Evolutionary conservation across 2,797 vertebrate species (phyloP), one percentile per base, ranked within the genome.

Genomic region (Sitta carolinensis): DNA sequence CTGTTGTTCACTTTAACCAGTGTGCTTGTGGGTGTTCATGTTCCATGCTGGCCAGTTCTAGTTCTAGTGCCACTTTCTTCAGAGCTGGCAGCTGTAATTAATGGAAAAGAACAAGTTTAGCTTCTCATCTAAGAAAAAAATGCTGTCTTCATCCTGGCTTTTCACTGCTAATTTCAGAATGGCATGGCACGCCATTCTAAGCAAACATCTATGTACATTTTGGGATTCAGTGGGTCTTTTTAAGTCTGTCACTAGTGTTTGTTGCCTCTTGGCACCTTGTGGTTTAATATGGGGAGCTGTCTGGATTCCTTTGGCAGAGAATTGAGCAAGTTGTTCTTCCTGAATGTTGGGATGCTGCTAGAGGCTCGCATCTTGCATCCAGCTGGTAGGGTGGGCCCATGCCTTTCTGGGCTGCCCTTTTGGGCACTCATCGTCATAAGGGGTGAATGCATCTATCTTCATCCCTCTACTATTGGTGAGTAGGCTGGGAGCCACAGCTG

Each of bases 401-500:
- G 27, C 15, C 7, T 81, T 84, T 68, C 54, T 6, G 3, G 23
- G 43, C 43, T 58, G 43, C 19, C 11, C 20, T 73, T 73, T 48
- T 25, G 29, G 23, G 9, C 32, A 12, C 12, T 76, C 2, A 0
- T 25, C 0, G 0, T 70, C 29, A 11, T 29, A 22, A 57, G 52
- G 25, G 42, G 16, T 48, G 18, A 67, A 57, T 15, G 30, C 10
- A 19, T 75, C 38, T 32, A 0, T 50, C n/a, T 74, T 86, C 10
- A 18, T 43, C 45, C 74, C 20, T 30, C 45, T 3, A 0, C 29
- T 77, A 1, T 5, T 68, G 58, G 54, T 9, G 47, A 82, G 62
- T 62, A 57, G 54, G 13, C 34, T 38, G 38, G 55, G n/a, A 79
- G 40, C 30, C 27, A 25, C 36, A 68, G n/a, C 19, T 70, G 8